A percentile compares a stretch with the other conserved stretches of the same genome.
Conservation (phyloP, 1,140 invertebrate genomes). For the Trypoxylus dichotomus region DNA sequence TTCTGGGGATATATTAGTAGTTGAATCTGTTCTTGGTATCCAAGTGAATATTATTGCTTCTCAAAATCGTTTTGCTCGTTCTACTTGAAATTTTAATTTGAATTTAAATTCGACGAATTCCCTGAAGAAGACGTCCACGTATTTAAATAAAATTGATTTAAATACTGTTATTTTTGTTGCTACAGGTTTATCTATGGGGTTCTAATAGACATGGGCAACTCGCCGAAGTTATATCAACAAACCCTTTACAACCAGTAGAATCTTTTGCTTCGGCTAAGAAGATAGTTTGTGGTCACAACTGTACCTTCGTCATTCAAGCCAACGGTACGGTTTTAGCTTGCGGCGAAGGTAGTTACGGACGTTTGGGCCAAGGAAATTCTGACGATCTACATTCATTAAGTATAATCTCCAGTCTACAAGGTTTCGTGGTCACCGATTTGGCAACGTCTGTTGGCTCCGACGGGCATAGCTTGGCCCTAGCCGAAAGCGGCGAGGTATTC, state of each 20-base stretch:
- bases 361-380: slow-evolving; percentile 90
- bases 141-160: too few species aligned
- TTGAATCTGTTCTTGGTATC: too few species aligned
- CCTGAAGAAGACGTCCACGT: too few species aligned
- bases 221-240: slow-evolving; percentile 59
- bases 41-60: too few species aligned
- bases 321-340: slow-evolving; percentile 81
- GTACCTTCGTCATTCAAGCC: slow-evolving; percentile 65
- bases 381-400: slow-evolving; percentile 76
- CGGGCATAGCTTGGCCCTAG: slow-evolving; percentile 90
- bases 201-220: slow-evolving; percentile 67
- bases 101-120: too few species aligned
- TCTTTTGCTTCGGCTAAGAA: slow-evolving; percentile 59
- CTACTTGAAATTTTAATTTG: too few species aligned
- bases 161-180: background rate
- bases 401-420: slow-evolving; percentile 67
- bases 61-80: too few species aligned
- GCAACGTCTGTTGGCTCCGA: slow-evolving; percentile 88
- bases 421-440: slow-evolving; percentile 67
- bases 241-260: slow-evolving; percentile 53
- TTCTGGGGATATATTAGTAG: too few species aligned
- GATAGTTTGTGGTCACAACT: slow-evolving; percentile 70
- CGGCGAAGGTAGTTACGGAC: slow-evolving; percentile 93
- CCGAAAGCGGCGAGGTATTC: slow-evolving; percentile 85
- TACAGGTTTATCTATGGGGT: slow-evolving; percentile 63